Percentiles rank a stretch among this genome's conserved stretches.
These are phyloP conservation scores for Philaenus spumarius DNA, from an alignment of 1,140 invertebrate species.

Conservation along the genomic window DNA sequence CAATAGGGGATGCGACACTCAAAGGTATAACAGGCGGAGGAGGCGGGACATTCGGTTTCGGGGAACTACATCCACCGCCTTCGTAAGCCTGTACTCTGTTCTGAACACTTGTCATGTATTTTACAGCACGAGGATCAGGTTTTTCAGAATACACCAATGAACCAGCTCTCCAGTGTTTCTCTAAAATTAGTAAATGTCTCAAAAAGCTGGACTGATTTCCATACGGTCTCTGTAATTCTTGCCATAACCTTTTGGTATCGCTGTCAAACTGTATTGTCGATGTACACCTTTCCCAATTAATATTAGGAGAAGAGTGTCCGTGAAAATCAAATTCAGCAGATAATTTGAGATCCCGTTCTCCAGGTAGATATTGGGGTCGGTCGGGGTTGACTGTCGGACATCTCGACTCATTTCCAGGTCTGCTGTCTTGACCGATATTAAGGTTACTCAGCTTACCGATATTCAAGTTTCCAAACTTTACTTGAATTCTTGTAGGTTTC, in stretches of 20 bases:
- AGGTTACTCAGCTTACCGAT: conserved; percentile 30
- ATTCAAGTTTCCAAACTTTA: conserved; percentile 33
- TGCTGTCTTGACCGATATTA: conserved; percentile 28
- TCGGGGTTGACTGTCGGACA: background rate
- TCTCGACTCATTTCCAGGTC: background rate
- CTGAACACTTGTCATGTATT: conserved; percentile 70
- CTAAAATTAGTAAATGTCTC: conserved; percentile 67
- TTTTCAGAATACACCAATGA: conserved; percentile 63
- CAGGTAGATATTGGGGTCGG: conserved; percentile 47
- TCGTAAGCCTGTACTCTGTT: conserved; percentile 70
- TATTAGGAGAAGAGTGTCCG: conserved; percentile 13
- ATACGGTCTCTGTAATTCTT: conserved; percentile 72
- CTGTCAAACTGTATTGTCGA: conserved; percentile 70
- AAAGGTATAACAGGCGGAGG: background rate
- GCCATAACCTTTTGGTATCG: conserved; percentile 72
- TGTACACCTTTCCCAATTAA: conserved; percentile 64
- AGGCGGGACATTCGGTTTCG: background rate
- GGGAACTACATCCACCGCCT: conserved; percentile 25
- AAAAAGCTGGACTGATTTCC: conserved; percentile 78
- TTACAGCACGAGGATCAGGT: conserved; percentile 62
- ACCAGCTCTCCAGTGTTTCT: conserved; percentile 66
- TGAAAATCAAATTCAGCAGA: conserved; percentile 62
- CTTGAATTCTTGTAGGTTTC: conserved; percentile 26
- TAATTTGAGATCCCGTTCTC: conserved; percentile 70
- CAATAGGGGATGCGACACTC: background rate